Evolutionary conservation across 2,888 invertebrate genomes (phyloP).

Genomic region (Diogma glabrata): DNA sequence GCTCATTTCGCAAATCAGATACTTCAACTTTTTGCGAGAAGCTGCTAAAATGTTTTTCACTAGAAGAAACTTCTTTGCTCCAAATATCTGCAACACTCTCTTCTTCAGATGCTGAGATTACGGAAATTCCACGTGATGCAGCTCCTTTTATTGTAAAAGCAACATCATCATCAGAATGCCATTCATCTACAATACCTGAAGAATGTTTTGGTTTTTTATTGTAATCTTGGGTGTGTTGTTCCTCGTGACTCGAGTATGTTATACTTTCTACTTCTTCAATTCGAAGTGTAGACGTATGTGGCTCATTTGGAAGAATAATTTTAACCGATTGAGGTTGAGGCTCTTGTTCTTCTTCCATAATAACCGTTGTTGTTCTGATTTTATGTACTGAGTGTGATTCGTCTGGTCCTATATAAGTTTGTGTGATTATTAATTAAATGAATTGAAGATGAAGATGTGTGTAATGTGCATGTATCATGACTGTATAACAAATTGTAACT

Average conservation of each 20-base stretch:
- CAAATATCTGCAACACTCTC: conserved; percentile 41
- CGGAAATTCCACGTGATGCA: conserved; percentile 43
- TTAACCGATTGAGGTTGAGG: conserved; percentile 28
- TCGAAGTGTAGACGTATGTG: conserved; percentile 42
- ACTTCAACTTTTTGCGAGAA: no score
- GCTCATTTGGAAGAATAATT: conserved; percentile 39
- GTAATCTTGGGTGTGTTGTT: conserved; percentile 12
- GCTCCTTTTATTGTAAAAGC: neutral
- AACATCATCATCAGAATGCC: conserved; percentile 35
- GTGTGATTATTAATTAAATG: conserved; percentile 23
- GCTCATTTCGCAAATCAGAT: no score
- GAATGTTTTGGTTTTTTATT: conserved; percentile 5
- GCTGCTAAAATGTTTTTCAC: no score
- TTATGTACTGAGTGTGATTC: conserved; percentile 54
- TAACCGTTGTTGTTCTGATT: conserved; percentile 48
- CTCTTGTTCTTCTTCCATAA: conserved; percentile 39
- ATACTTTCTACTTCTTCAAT: conserved; percentile 44
- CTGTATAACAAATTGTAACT: neutral
- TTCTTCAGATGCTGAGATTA: conserved; percentile 54
- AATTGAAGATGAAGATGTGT: neutral
- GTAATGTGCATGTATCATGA: neutral
- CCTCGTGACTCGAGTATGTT: conserved; percentile 17
- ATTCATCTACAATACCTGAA: conserved; percentile 40
- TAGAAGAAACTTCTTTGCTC: no score
- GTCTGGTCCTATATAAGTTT: conserved; percentile 47